phyloP scores from a whole-genome alignment of 2,888 invertebrate genomes.

The Horisme vitalbata region DNA sequence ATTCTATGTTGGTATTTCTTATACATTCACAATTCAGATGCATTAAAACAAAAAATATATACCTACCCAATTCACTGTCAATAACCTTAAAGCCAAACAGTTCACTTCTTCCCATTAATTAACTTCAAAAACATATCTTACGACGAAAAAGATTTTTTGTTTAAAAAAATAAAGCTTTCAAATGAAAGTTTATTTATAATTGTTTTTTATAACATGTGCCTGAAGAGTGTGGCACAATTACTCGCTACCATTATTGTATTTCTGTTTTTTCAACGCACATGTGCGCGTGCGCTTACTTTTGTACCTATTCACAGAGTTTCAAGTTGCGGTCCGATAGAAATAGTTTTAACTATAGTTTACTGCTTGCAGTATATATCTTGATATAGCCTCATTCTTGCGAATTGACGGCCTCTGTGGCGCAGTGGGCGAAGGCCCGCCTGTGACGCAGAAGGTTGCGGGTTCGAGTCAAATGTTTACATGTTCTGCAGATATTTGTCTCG shows the following conservation, averaged over 20 bases:
- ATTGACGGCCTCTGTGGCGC: too few species aligned
- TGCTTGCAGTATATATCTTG: too few species aligned
- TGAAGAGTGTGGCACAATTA: slow-evolving; percentile 75
- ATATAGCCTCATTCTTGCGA: too few species aligned
- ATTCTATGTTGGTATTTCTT: too few species aligned
- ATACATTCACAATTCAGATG: background rate
- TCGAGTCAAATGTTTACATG: too few species aligned
- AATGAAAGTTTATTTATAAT: slow-evolving; percentile 73
- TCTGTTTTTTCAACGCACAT: slow-evolving; percentile 63
- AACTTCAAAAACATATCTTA: slow-evolving; percentile 15
- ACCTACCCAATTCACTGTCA: slow-evolving; percentile 2
- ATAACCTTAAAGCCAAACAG: slow-evolving; percentile 20
- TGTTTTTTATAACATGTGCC: slow-evolving; percentile 59
- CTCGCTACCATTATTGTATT: slow-evolving; percentile 71
- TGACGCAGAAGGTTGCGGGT: too few species aligned
- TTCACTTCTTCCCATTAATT: slow-evolving; percentile 11
- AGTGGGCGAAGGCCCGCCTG: too few species aligned
- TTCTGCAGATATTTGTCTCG: too few species aligned
- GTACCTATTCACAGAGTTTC: slow-evolving; percentile 39
- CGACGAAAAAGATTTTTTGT: slow-evolving; percentile 15
- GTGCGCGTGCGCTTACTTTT: slow-evolving; percentile 61
- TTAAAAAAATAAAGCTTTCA: slow-evolving; percentile 44
- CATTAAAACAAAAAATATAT: background rate
- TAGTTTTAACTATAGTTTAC: background rate
- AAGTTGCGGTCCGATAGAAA: slow-evolving; percentile 44